phyloP scores from a whole-genome alignment of 2,888 invertebrate species.

The Acleris emargana region DNA sequence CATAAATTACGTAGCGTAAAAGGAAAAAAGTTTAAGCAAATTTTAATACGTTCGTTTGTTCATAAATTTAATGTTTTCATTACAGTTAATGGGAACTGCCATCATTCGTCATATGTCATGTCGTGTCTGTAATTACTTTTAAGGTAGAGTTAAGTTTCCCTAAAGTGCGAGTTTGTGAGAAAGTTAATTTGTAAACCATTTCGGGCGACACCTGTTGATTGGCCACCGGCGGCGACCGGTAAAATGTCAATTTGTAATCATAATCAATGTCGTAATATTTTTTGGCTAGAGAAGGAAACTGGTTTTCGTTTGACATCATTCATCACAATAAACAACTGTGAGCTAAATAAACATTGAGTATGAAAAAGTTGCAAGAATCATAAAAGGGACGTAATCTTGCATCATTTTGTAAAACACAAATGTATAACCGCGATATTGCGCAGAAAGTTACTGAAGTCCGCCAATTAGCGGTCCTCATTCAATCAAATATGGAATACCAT shows the following conservation, averaged over 20 bases:
- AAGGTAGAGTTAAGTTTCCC: constrained; percentile 31
- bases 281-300: not conserved
- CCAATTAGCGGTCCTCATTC: constrained; percentile 24
- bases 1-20: constrained; percentile 15
- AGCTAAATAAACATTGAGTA: too few relatives aligned
- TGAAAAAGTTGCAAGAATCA: too few relatives aligned
- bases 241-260: constrained; percentile 27
- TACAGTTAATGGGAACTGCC: constrained; percentile 25
- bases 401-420: not conserved
- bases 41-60: constrained; percentile 25
- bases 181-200: constrained; percentile 31
- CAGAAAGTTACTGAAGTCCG: not conserved
- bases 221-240: constrained; percentile 23
- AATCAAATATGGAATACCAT: constrained; percentile 28
- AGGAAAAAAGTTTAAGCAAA: constrained; percentile 23
- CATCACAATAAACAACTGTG: too few relatives aligned
- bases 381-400: too few relatives aligned
- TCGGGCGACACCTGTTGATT: constrained; percentile 30
- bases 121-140: constrained; percentile 25
- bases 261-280: constrained; percentile 15
- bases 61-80: constrained; percentile 33
- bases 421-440: not conserved
- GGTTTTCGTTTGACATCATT: not conserved
- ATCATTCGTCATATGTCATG: constrained; percentile 31
- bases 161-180: constrained; percentile 20